Conservation (phyloP, 2,888 invertebrate genomes). For the Strigamia maritima region DNA sequence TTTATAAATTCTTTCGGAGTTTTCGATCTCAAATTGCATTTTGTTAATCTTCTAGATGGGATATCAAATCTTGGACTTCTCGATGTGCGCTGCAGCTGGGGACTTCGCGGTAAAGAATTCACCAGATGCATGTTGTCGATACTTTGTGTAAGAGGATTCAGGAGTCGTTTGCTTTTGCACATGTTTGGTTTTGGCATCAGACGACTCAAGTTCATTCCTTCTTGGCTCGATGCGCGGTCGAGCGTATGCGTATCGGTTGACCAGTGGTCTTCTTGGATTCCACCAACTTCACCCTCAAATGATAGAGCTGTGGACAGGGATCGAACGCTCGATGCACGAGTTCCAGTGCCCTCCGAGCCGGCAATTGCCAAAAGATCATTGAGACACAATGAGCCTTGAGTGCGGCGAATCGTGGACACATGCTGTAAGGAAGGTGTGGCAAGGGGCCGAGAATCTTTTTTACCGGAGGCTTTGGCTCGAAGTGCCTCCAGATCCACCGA, state of each 20-base stretch:
- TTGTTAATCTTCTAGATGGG: neutral
- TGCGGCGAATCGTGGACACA: conserved; percentile 1
- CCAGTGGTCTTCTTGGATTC: conserved; percentile 25
- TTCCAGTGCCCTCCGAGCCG: neutral
- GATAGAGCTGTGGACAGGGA: conserved; percentile 19
- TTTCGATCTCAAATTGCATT: neutral
- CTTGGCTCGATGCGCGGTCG: conserved; percentile 26
- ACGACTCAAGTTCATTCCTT: conserved; percentile 27
- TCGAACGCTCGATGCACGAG: conserved; percentile 27
- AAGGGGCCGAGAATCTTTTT: neutral
- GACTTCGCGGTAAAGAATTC: conserved; percentile 20
- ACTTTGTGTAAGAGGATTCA: conserved; percentile 30
- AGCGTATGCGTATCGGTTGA: conserved; percentile 20
- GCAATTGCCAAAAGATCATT: conserved; percentile 25
- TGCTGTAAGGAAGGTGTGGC: neutral
- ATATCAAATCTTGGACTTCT: neutral
- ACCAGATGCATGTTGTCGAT: conserved; percentile 36
- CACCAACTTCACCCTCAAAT: conserved; percentile 16
- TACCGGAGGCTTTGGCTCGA: conserved; percentile 31
- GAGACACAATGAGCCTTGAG: neutral
- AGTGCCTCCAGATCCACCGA: neutral
- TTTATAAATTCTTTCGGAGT: neutral
- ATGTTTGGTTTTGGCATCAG: conserved; percentile 18
- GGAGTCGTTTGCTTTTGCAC: conserved; percentile 10
- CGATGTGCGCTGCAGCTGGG: neutral